Percentiles rank a stretch among this genome's conserved stretches.
Conservation (phyloP, 2,113 vertebrate species). For the Ophthalmolycus amberensis region DNA sequence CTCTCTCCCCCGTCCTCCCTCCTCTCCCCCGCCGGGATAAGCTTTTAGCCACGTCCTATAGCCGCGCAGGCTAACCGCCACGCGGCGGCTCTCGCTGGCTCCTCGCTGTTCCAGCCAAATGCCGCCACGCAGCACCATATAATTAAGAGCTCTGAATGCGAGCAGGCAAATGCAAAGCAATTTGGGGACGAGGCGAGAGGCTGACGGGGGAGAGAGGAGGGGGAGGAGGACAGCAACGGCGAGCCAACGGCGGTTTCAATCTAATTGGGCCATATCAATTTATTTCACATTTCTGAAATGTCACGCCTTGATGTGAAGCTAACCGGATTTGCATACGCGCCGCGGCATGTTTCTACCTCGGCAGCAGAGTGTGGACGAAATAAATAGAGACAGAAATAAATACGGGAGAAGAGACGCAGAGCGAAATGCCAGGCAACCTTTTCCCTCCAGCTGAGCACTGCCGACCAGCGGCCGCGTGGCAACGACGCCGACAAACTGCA, state of each 20-base stretch:
- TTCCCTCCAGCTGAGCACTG: conserved; percentile 28
- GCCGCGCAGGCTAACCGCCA: conserved; percentile 72
- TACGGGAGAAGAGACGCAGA: conserved; percentile 61
- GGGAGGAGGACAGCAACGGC: conserved; percentile 15
- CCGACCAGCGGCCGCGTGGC: conserved; percentile 32
- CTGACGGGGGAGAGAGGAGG: conserved; percentile 25
- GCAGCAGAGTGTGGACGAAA: conserved; percentile 53
- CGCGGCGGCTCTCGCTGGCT: conserved; percentile 69
- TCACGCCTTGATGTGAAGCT: conserved; percentile 81
- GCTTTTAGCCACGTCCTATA: conserved; percentile 76
- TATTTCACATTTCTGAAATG: conserved; percentile 85
- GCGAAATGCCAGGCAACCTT: conserved; percentile 68
- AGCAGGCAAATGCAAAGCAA: conserved; percentile 79
- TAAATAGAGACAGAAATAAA: conserved; percentile 73
- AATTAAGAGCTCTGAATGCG: conserved; percentile 82
- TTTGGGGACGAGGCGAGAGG: conserved; percentile 75
- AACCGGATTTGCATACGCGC: conserved; percentile 79
- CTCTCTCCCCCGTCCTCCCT: conserved; percentile 22
- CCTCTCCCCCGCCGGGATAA: conserved; percentile 63
- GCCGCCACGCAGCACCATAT: conserved; percentile 77
- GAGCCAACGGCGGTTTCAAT: conserved; percentile 69
- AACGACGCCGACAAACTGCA: not conserved
- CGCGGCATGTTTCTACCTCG: conserved; percentile 72
- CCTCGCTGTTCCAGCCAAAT: conserved; percentile 82
- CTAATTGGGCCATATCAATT: conserved; percentile 85